Evolutionary conservation across 2,797 vertebrate genomes (phyloP), one percentile per base, ranked within the genome.

Genomic region (Centroberyx gerrardi): DNA sequence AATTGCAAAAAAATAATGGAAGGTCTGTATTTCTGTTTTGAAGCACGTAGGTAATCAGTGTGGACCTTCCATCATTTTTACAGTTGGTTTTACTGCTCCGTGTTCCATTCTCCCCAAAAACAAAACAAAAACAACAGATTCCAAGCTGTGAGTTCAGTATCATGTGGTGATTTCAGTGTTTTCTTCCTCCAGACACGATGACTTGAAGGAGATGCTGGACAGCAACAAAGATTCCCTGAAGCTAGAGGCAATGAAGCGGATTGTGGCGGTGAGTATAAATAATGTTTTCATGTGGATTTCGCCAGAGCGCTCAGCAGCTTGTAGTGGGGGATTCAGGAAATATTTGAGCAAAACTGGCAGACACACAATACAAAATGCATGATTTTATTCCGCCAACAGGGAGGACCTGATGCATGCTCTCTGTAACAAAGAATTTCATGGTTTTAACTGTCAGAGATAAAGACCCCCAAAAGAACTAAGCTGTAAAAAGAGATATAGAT

Each of bases 161-260:
- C 22, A 22, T 22, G 22, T 22, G 1, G 22, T 22, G 22, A 22
- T 52, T 72, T 18, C 33, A 0, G 17, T 66, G 14, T 80, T 73
- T 82, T 60, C 27, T 72, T 63, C 44, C 48, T 9, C 15, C 77
- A 99, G 98, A 90, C 98, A 99, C 0, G 98, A 99, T 69, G 98
- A 99, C 94, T 91, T 99, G 86, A 99, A 99, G 89, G 98, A 99
- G 92, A 99, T 99, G 98, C 88, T 99, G 60, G 98, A 99, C 85
- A 99, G 97, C 93, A 99, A 99, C 93, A 99, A 99, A 87, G 98
- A 99, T 85, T 99, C 98, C 0, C 95, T 99, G 87, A 99, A 99
- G 92, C 95, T 99, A 89, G 98, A 99, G 89, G 98, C 98, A 52
- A 99, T 99, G 98, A 99, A 99, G 90, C 95, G 98, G 75, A 99